A percentile compares a stretch with the other conserved stretches of the same genome.
Evolutionary conservation across 1,140 invertebrate genomes (phyloP).

Genomic region (Heterodera carotae): DNA sequence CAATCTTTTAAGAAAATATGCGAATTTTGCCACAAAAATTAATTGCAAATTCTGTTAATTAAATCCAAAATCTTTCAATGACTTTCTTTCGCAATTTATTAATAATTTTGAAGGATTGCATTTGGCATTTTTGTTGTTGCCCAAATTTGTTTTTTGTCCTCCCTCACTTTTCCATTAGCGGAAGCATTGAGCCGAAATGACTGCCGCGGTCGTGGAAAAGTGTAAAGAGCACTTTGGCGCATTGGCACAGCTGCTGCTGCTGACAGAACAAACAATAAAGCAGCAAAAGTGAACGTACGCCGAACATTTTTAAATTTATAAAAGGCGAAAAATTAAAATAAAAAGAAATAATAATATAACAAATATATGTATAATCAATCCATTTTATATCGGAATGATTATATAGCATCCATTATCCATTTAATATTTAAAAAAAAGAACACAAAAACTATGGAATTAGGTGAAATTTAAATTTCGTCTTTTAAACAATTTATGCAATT

Average conservation of each 20-base stretch:
- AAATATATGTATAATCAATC: too few species aligned
- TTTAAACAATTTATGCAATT: too few species aligned
- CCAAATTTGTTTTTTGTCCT: not conserved
- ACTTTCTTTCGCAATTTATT: too few species aligned
- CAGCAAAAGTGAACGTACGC: not conserved
- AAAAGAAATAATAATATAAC: too few species aligned
- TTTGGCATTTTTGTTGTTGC: not conserved
- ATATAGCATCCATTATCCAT: too few species aligned
- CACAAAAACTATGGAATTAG: too few species aligned
- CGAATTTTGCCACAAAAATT: not conserved
- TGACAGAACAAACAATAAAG: not conserved
- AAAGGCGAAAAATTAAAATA: not conserved
- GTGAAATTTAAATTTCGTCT: too few species aligned
- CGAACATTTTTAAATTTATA: not conserved
- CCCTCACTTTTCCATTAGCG: not conserved
- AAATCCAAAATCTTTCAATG: not conserved
- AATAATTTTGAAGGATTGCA: too few species aligned
- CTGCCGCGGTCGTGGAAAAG: slow-evolving; percentile 12
- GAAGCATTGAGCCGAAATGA: slow-evolving; percentile 2
- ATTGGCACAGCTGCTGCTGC: not conserved
- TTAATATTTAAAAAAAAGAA: too few species aligned
- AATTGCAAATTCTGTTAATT: not conserved
- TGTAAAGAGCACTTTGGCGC: slow-evolving; percentile 6
- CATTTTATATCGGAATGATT: too few species aligned
- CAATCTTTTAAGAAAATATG: not conserved